Conservation (phyloP, 2,113 vertebrate genomes). For the Puma concolor region DNA sequence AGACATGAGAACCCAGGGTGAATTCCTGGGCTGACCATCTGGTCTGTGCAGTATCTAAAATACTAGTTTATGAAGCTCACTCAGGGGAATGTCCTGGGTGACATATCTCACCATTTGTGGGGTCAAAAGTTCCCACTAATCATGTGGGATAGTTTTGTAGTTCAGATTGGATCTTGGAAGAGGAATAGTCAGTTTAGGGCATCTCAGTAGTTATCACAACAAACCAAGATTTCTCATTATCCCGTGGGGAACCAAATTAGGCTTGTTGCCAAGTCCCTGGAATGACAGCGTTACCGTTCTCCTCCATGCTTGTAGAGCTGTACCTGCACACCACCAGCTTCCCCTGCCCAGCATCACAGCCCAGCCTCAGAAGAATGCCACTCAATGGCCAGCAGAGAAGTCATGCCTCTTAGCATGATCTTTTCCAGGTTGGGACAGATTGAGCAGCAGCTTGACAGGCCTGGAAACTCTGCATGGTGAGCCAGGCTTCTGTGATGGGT, state of each 20-base stretch:
- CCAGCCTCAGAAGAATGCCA: too few relatives aligned
- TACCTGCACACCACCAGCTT: not conserved
- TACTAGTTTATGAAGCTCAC: not conserved
- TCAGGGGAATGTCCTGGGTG: not conserved
- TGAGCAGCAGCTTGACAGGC: fast-evolving
- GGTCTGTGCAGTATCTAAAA: not conserved
- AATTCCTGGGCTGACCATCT: not conserved
- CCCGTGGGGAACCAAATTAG: too few relatives aligned
- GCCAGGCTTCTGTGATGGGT: not conserved
- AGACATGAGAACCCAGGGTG: not conserved
- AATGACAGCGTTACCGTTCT: not conserved
- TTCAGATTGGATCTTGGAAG: not conserved
- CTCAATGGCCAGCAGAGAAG: not conserved
- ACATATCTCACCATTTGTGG: not conserved
- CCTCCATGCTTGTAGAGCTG: not conserved
- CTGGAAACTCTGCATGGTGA: not conserved
- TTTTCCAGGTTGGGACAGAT: not conserved
- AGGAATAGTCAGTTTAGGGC: not conserved
- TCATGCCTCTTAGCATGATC: not conserved
- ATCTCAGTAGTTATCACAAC: not conserved
- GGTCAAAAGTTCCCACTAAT: not conserved
- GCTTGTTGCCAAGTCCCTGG: not conserved
- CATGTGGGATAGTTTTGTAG: not conserved
- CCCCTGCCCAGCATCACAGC: not conserved
- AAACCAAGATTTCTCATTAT: not conserved